Evolutionary conservation across 2,113 vertebrate species (phyloP).

Genomic region (Atlantisia rogersi): DNA sequence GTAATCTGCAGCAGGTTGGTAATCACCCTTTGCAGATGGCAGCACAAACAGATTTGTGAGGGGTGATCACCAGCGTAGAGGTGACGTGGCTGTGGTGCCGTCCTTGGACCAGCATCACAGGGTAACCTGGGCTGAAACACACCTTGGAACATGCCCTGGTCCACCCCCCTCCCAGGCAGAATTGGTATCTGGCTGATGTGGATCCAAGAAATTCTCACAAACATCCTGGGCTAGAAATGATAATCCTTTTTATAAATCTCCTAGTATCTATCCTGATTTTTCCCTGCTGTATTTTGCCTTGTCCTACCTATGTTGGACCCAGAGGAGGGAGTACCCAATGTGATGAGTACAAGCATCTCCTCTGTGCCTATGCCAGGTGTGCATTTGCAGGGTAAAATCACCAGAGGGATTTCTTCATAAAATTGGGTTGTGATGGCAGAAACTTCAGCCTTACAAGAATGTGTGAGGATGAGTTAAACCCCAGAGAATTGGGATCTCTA

Average conservation of each 20-base stretch:
- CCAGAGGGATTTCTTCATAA: background rate
- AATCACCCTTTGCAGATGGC: background rate
- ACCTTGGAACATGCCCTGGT: background rate
- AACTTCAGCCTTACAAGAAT: background rate
- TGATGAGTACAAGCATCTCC: background rate
- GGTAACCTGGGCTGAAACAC: background rate
- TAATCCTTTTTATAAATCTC: background rate
- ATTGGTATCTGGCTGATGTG: background rate
- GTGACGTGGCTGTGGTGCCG: background rate
- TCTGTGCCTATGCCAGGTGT: background rate
- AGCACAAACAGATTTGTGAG: background rate
- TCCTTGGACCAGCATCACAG: background rate
- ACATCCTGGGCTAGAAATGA: background rate
- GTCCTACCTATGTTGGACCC: background rate
- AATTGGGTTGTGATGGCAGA: background rate
- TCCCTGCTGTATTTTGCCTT: background rate
- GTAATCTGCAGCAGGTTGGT: background rate
- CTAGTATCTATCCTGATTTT: background rate
- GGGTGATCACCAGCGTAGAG: fast-evolving
- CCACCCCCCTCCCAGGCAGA: background rate
- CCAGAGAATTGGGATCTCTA: conserved; percentile 48
- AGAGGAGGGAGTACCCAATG: background rate
- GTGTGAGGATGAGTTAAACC: conserved; percentile 63
- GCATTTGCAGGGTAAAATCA: background rate
- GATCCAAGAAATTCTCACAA: background rate